phyloP scores from a whole-genome alignment of 1,140 invertebrate genomes.

The Philopotamus ludificatus region DNA sequence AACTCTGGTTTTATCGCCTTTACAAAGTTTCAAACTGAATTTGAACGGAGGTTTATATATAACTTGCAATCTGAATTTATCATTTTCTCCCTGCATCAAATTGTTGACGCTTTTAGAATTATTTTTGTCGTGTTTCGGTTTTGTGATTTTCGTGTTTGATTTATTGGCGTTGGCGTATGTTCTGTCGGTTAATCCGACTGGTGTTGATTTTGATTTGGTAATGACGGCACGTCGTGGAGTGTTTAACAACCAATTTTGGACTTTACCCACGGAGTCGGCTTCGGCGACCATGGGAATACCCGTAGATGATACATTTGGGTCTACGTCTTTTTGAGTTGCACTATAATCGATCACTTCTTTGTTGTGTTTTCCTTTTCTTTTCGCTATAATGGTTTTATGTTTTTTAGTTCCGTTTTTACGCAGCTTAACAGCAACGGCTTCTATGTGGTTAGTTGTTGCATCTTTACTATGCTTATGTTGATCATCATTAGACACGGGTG shows the following conservation, averaged over 20 bases:
- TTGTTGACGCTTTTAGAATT: constrained; percentile 55
- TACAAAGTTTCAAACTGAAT: constrained; percentile 76
- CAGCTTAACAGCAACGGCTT: constrained; percentile 39
- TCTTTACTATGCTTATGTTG: constrained; percentile 27
- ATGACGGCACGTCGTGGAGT: constrained; percentile 59
- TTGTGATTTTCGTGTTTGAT: constrained; percentile 41
- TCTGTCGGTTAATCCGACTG: constrained; percentile 60
- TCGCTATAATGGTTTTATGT: constrained; percentile 39
- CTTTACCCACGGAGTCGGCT: constrained; percentile 75
- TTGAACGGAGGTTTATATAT: constrained; percentile 84
- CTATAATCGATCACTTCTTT: constrained; percentile 81
- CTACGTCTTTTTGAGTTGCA: constrained; percentile 59
- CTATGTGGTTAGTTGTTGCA: constrained; percentile 23
- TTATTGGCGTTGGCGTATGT: constrained; percentile 44
- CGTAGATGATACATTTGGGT: constrained; percentile 44
- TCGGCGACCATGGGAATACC: constrained; percentile 45
- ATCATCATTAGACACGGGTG: constrained; percentile 25
- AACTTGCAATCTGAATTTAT: constrained; percentile 74
- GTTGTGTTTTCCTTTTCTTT: constrained; percentile 44
- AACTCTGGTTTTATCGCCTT: constrained; percentile 58
- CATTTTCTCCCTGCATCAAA: constrained; percentile 57
- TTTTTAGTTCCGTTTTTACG: constrained; percentile 35
- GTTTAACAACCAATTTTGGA: constrained; percentile 79
- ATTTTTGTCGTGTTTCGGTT: constrained; percentile 44
- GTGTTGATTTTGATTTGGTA: constrained; percentile 74